phyloP scores from a whole-genome alignment of 2,797 vertebrate species.

The Uromys caudimaculatus region DNA sequence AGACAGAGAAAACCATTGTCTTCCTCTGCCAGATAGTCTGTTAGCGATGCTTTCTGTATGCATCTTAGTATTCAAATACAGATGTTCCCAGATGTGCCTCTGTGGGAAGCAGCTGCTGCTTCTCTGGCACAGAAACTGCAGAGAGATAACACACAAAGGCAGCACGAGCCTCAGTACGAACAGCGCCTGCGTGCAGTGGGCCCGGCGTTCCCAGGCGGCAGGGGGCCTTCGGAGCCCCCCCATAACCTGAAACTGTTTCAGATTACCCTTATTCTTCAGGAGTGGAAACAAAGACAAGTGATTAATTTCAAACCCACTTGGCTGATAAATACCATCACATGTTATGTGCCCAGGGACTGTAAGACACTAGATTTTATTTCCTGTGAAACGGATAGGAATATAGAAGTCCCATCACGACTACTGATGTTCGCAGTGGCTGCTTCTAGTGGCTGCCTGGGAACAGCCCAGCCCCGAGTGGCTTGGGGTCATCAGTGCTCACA shows the following conservation, averaged over 20 bases:
- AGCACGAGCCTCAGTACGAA: constrained; percentile 36
- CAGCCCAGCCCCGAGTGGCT: not conserved
- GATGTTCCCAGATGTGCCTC: constrained; percentile 76
- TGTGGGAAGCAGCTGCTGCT: constrained; percentile 78
- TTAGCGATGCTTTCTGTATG: constrained; percentile 71
- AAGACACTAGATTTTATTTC: constrained; percentile 36
- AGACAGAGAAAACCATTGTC: constrained; percentile 66
- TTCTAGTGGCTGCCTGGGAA: constrained; percentile 30
- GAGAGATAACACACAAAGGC: constrained; percentile 64
- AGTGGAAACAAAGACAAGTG: constrained; percentile 63
- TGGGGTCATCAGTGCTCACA: not conserved
- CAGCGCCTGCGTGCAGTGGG: constrained; percentile 56
- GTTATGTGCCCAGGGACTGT: constrained; percentile 63
- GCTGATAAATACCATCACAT: constrained; percentile 53
- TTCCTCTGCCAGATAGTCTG: constrained; percentile 66
- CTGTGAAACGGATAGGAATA: constrained; percentile 39
- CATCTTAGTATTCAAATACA: constrained; percentile 79
- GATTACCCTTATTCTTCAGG: constrained; percentile 26
- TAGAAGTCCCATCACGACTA: not conserved
- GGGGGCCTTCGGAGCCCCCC: constrained; percentile 48
- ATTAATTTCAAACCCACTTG: constrained; percentile 65
- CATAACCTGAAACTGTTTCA: constrained; percentile 62
- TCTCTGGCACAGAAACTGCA: constrained; percentile 65
- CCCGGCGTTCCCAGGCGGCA: constrained; percentile 2
- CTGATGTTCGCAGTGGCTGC: not conserved